A percentile compares a stretch with the other conserved stretches of the same genome.
phyloP scores from a whole-genome alignment of 2,113 vertebrate genomes.

The Hemiscyllium ocellatum region DNA sequence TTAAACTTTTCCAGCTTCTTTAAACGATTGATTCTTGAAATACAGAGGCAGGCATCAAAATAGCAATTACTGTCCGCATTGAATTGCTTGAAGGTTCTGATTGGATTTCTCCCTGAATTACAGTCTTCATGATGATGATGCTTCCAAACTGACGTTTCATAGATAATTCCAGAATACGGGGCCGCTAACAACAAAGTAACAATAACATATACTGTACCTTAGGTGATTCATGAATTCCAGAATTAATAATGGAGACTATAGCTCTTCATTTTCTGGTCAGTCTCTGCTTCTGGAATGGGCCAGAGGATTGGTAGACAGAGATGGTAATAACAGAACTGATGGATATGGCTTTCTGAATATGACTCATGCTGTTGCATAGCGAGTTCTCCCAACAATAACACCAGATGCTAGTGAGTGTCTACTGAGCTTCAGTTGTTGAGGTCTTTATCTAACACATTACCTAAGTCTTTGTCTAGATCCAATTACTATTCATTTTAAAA shows the following conservation, averaged over 20 bases:
- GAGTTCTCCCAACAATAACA: neutral
- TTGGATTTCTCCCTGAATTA: neutral
- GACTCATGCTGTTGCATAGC: neutral
- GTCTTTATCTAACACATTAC: neutral
- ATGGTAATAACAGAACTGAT: neutral
- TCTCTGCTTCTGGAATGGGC: neutral
- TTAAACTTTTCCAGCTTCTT: neutral
- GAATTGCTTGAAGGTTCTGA: neutral
- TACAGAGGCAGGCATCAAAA: neutral
- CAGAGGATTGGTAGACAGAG: neutral
- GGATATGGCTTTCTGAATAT: neutral
- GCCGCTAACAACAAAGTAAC: neutral
- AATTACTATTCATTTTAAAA: neutral
- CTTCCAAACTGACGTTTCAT: neutral
- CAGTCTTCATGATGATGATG: neutral
- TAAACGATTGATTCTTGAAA: neutral
- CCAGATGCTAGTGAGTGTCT: neutral
- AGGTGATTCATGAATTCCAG: neutral
- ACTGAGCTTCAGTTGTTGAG: neutral
- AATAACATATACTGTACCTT: neutral
- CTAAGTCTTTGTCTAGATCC: neutral
- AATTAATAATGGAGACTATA: neutral
- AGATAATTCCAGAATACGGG: neutral
- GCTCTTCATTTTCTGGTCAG: neutral
- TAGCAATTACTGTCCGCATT: neutral